These are phyloP conservation scores for Hestina assimilis DNA, from an alignment of 1,140 invertebrate species.

Conservation along the genomic window DNA sequence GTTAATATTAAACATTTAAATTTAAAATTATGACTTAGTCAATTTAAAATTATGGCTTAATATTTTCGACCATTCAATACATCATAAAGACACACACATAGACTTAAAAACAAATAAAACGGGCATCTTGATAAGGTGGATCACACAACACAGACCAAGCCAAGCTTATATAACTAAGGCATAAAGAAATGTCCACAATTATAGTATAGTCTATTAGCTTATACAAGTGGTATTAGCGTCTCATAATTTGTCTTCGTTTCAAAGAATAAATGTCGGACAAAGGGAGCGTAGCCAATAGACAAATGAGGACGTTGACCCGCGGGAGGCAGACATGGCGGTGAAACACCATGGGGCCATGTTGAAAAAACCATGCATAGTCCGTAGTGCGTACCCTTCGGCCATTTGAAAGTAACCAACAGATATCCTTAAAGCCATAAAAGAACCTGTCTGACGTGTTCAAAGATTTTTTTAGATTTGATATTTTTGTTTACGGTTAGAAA, in stretches of 20 bases:
- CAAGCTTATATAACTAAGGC: neutral
- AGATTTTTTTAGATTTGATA: neutral
- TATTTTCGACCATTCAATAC: no score
- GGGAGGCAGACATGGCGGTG: conserved; percentile 57
- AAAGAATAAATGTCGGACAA: conserved; percentile 42
- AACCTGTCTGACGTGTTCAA: neutral
- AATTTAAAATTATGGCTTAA: no score
- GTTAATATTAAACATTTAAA: neutral
- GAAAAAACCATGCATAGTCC: conserved; percentile 24
- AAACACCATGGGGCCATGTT: conserved; percentile 47
- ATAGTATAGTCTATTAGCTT: neutral
- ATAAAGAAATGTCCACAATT: neutral
- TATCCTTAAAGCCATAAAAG: neutral
- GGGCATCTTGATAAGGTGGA: no score
- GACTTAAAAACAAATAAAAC: no score
- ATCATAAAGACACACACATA: no score
- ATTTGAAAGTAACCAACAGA: conserved; percentile 19
- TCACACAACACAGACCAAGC: no score
- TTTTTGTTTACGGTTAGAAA: neutral
- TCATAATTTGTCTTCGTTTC: conserved; percentile 22
- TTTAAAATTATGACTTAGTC: no score
- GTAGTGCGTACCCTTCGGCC: conserved; percentile 10
- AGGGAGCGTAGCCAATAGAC: conserved; percentile 47
- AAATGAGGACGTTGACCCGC: conserved; percentile 47
- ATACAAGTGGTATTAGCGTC: conserved; percentile 10